These are phyloP conservation scores for Drosophila nannoptera DNA, from an alignment of 1,140 invertebrate genomes.

Conservation along the genomic window DNA sequence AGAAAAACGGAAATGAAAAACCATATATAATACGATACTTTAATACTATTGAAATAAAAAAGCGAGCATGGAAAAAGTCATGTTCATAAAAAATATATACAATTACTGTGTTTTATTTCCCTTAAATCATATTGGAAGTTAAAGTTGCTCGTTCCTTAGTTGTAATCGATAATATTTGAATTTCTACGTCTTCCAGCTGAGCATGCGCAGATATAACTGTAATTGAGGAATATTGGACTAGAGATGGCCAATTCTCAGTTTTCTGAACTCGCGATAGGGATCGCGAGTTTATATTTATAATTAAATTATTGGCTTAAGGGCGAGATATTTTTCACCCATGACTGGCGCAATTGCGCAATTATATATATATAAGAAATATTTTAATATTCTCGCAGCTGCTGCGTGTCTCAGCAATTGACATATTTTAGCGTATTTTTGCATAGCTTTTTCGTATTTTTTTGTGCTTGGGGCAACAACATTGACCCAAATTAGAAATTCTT, in stretches of 20 bases:
- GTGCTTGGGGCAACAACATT: constrained; percentile 48
- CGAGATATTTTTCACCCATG: constrained; percentile 48
- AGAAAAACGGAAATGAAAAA: constrained; percentile 48
- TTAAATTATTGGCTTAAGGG: too few relatives aligned
- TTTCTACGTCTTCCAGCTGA: too few relatives aligned
- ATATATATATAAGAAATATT: constrained; percentile 48
- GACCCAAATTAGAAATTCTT: constrained; percentile 58
- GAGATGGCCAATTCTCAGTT: constrained; percentile 29
- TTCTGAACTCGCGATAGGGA: constrained; percentile 25
- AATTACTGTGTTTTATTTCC: constrained; percentile 19
- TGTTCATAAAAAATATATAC: constrained; percentile 61
- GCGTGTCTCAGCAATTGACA: constrained; percentile 43
- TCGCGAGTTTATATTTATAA: too few relatives aligned
- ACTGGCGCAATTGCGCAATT: constrained; percentile 60
- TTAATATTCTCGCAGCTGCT: constrained; percentile 35
- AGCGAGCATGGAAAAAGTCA: constrained; percentile 56
- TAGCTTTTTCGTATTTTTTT: background rate
- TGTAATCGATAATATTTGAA: too few relatives aligned
- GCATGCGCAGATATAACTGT: too few relatives aligned
- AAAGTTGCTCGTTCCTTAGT: too few relatives aligned
- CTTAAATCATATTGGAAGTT: background rate
- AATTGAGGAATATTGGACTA: too few relatives aligned
- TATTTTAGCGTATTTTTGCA: constrained; percentile 39
- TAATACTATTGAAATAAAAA: constrained; percentile 78
- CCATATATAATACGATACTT: constrained; percentile 76